Evolutionary conservation across 2,113 vertebrate genomes (phyloP).

Genomic region (Lamprotornis superbus): DNA sequence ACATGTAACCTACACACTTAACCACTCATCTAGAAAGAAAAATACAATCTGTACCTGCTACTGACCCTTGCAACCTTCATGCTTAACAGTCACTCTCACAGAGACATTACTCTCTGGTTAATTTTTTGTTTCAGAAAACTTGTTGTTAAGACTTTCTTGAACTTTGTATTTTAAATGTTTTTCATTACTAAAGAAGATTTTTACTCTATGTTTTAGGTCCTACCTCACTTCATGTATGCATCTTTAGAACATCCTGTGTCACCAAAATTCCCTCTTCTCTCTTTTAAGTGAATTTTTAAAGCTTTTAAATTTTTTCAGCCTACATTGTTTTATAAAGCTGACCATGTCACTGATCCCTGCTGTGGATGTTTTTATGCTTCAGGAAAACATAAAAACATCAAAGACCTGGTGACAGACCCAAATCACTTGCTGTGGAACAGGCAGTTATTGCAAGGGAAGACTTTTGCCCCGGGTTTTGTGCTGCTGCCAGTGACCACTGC

Average conservation of each 20-base stretch:
- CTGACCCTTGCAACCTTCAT: neutral
- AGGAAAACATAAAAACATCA: neutral
- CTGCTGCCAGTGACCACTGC: neutral
- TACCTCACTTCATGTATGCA: neutral
- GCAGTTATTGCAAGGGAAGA: accelerated
- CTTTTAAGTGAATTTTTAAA: neutral
- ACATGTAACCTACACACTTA: neutral
- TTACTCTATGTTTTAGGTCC: neutral
- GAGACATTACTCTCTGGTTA: neutral
- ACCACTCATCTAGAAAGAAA: neutral
- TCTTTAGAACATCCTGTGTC: neutral
- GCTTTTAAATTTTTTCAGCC: neutral
- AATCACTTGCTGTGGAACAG: neutral
- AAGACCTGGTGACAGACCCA: neutral
- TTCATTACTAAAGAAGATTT: neutral
- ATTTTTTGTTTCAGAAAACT: neutral
- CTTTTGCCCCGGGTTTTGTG: accelerated
- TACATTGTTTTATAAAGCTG: neutral
- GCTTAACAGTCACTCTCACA: neutral
- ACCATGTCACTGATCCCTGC: neutral
- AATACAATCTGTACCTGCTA: neutral
- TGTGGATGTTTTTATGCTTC: neutral
- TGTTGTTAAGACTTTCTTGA: neutral
- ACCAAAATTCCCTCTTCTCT: neutral
- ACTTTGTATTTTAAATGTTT: neutral